Conservation (phyloP, 2,113 vertebrate species). For the Plestiodon gilberti region DNA sequence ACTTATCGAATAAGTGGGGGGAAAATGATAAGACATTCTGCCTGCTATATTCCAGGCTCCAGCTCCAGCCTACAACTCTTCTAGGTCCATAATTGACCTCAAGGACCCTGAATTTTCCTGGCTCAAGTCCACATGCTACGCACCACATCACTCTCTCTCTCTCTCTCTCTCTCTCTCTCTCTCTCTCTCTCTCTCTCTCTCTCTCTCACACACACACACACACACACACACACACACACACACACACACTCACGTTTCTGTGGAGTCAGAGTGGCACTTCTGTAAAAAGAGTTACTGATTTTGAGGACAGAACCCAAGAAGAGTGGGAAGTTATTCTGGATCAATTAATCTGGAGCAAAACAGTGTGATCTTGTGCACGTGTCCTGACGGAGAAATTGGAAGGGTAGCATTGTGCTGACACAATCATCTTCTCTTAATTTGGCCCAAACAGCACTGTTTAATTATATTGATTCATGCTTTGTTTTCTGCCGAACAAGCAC, state of each 20-base stretch:
- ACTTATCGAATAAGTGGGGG: too few relatives aligned
- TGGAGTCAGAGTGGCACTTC: background rate
- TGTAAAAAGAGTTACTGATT: background rate
- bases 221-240: too few relatives aligned
- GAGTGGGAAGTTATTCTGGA: background rate
- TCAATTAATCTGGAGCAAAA: background rate
- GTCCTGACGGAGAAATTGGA: background rate
- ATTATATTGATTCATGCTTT: slow-evolving; percentile 65
- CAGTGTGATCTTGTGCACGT: background rate
- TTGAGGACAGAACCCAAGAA: background rate
- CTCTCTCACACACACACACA: too few relatives aligned
- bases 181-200: too few relatives aligned
- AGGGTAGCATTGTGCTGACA: slow-evolving; percentile 38
- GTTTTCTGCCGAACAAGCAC: slow-evolving; percentile 71
- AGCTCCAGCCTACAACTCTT: too few relatives aligned
- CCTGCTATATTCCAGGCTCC: background rate
- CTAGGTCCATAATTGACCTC: background rate
- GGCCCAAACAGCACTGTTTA: slow-evolving; percentile 61
- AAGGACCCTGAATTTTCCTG: background rate
- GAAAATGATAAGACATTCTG: too few relatives aligned
- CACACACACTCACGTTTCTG: background rate
- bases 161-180: too few relatives aligned
- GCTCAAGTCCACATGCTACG: background rate
- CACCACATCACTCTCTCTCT: background rate
- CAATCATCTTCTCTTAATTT: slow-evolving; percentile 48